A percentile compares a stretch with the other conserved stretches of the same genome.
Evolutionary conservation across 2,797 vertebrate species (phyloP).

Genomic region (Xenops minutus): DNA sequence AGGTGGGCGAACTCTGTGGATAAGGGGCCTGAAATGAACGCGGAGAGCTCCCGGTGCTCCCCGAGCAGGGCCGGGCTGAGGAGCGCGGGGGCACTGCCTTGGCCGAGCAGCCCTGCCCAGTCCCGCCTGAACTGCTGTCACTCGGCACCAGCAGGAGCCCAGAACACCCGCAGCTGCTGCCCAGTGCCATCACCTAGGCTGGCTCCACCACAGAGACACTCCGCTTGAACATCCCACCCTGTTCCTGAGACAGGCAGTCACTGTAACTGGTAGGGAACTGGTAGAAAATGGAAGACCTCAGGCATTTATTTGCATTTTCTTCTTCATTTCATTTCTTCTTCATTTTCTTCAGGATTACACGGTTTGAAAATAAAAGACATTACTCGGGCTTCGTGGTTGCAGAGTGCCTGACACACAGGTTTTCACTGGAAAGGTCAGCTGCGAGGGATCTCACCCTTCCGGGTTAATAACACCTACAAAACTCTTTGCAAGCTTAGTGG

Average conservation of each 20-base stretch:
- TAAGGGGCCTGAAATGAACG: neutral
- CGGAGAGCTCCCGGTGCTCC: neutral
- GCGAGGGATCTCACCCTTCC: neutral
- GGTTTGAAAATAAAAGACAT: neutral
- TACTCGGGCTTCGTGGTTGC: neutral
- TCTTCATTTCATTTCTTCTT: too few species aligned
- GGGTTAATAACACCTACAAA: neutral
- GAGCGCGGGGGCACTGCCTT: neutral
- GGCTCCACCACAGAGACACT: neutral
- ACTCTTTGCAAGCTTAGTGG: neutral
- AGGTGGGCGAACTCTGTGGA: neutral
- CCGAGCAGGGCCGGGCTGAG: neutral
- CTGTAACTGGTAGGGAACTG: neutral
- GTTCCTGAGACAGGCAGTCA: neutral
- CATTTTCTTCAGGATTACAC: neutral
- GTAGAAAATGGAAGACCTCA: neutral
- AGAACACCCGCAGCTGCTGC: neutral
- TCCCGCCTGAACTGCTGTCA: fast-evolving
- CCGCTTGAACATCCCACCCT: neutral
- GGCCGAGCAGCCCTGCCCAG: neutral
- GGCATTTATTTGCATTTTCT: neutral
- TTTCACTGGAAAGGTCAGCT: neutral
- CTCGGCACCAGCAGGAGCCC: neutral
- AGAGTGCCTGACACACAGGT: fast-evolving
- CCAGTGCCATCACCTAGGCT: neutral